These are phyloP conservation scores for Sinelater perroti DNA, from an alignment of 2,888 invertebrate species.

Conservation along the genomic window DNA sequence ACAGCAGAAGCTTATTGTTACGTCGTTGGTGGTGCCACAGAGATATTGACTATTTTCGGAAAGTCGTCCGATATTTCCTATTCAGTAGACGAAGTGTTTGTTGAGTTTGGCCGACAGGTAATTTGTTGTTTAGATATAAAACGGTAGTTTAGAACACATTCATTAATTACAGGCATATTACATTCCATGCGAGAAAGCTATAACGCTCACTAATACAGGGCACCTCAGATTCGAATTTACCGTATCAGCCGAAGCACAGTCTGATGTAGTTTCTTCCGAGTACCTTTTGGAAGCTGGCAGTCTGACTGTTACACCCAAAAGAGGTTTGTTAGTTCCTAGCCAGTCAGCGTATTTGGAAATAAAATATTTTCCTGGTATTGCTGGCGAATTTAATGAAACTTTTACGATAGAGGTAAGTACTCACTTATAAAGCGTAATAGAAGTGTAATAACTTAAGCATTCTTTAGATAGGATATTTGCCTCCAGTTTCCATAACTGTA, in stretches of 20 bases:
- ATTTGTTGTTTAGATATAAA: not conserved
- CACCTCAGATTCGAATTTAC: conserved; percentile 61
- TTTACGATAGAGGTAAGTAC: conserved; percentile 54
- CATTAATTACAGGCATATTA: conserved; percentile 55
- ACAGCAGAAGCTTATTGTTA: conserved; percentile 64
- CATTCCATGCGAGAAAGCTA: conserved; percentile 49
- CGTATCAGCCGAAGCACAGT: conserved; percentile 61
- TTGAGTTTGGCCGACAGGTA: conserved; percentile 60
- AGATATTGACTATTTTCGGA: conserved; percentile 63
- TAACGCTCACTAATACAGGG: conserved; percentile 64
- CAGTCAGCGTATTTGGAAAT: conserved; percentile 61
- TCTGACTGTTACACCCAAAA: conserved; percentile 60
- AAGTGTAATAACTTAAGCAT: not conserved
- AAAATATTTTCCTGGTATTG: conserved; percentile 64
- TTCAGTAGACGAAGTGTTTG: conserved; percentile 57
- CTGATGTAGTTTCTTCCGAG: conserved; percentile 54
- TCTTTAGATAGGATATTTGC: conserved; percentile 66
- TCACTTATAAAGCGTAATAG: not conserved
- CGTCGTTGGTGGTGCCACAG: conserved; percentile 67
- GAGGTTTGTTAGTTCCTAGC: conserved; percentile 60
- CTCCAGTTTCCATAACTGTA: conserved; percentile 64
- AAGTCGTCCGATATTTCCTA: conserved; percentile 65
- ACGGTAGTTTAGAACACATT: conserved; percentile 2
- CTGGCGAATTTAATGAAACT: conserved; percentile 64
- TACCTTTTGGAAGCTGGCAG: conserved; percentile 61